Evolutionary conservation across 2,797 vertebrate genomes (phyloP), one percentile per base, ranked within the genome.

Genomic region (Arremon aurantiirostris): DNA sequence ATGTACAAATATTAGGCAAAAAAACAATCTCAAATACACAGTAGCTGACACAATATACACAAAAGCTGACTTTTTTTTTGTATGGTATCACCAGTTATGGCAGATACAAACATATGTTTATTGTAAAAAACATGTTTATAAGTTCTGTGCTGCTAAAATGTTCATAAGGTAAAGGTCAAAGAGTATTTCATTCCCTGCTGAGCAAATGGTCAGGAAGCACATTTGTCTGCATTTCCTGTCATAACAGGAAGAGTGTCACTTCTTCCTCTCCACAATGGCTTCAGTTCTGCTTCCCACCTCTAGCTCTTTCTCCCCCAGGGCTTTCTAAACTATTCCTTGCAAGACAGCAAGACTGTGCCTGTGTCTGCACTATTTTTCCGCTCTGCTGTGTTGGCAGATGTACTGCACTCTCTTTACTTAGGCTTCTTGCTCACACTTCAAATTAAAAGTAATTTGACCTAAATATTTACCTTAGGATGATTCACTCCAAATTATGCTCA

Each of bases 191-290:
- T 98, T 98, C 98, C 98, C 98, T 97, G 97, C 97, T 97, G 94
- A 97, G 97, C 95, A 94, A 97, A 98, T 98, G 98, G 98, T 98
- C 99, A 99, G 99, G 99, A 99, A 99, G 99, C 99, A 99, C 99
- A 99, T 99, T 99, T 99, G 98, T 99, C 99, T 99, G 98, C 98
- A 99, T 99, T 99, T 99, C 99, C 99, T 99, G 99, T 99, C 99
- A 99, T 99, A 99, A 99, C 99, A 99, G 99, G 99, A 99, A 99
- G 98, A 99, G 98, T 98, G 98, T 98, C 98, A 99, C 99, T 99
- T 99, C 99, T 99, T 99, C 99, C 99, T 98, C 98, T 98, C 99
- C 92, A 99, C 99, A 99, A 99, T 99, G 98, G 98, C 99, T 99
- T 99, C 98, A 98, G 98, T 99, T 99, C 98, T 99, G 98, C 98